Base-by-base conservation (phyloP, 2,888 invertebrate genomes). In the Brachynemurus nebulosus region DNA sequence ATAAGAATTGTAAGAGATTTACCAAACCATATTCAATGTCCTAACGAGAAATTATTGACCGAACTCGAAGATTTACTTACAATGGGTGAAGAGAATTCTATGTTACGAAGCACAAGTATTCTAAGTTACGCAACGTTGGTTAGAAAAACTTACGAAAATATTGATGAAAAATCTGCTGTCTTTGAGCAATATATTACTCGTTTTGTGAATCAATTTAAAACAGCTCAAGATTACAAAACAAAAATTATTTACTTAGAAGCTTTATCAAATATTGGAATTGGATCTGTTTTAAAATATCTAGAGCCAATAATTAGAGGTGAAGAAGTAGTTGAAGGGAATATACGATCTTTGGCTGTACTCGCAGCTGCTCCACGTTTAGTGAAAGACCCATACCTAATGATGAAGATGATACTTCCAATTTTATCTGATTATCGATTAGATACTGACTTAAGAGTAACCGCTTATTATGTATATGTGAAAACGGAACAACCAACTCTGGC, bases 341-440 rank as follows among this genome's bases (percentile, higher is more conserved):
- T 67, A 27, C 62, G 67, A 20, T 55, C 63, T 7, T 52, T 63
- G 25, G 65, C 69, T 7, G 60, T 69, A 46, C 63, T 62, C 60
- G 62, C 63, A 1, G 55, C 64, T 3, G 53, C 55, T 36, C 54
- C 61, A 4, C 56, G 59, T 2, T 48, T 60, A 11, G 33, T 39
- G 12, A 42, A 50, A 3, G 53, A 60, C 43, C 51, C 52, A 19
- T 50, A 59, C 8, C 49, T 53, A 21, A 53, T 55, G 1, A 57
- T 58, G 38, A 56, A 65, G 44, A 50, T 67, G 6, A 62, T 64
- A 37, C 69, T 68, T 69, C 70, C 70, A 1, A 57, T 70, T 39
- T 54, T 71, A 36, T 54, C 58, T 2, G 60, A 70, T 49, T 52
- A 51, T n/a, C 54, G 54, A 2, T 57, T 66, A 48, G 58, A 63